Evolutionary conservation across 2,113 vertebrate genomes (phyloP).

Genomic region (Rhineura floridana): DNA sequence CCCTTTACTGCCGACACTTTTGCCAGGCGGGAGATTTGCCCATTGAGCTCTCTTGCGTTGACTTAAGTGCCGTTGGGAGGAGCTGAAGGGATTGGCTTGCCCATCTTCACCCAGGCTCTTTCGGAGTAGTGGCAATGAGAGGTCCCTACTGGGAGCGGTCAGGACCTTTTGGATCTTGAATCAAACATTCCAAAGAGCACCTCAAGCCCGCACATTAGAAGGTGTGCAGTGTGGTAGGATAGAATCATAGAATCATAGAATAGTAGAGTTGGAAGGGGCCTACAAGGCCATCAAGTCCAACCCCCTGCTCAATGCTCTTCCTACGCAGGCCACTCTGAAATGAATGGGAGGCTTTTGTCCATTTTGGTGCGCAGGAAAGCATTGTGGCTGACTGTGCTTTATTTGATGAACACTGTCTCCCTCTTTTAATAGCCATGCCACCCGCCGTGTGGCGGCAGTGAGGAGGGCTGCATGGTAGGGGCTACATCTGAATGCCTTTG

Average conservation of each 20-base stretch:
- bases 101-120: background rate
- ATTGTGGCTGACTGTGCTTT: background rate
- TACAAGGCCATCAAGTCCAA: no score
- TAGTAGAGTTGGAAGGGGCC: no score
- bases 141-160: background rate
- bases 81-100: background rate
- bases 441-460: no score
- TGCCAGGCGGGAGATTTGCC: no score
- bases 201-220: no score
- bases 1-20: background rate
- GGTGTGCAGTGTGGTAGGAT: no score
- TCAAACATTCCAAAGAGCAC: no score
- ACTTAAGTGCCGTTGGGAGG: background rate
- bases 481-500: background rate
- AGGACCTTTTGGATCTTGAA: background rate
- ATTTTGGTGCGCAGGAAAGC: background rate
- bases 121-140: background rate
- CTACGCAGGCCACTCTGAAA: no score
- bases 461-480: no score
- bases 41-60: background rate
- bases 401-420: background rate
- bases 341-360: background rate
- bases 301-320: no score
- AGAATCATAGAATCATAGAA: no score
- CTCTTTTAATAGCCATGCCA: background rate